Evolutionary conservation across 2,113 vertebrate species (phyloP).

Genomic region (Smithornis capensis): DNA sequence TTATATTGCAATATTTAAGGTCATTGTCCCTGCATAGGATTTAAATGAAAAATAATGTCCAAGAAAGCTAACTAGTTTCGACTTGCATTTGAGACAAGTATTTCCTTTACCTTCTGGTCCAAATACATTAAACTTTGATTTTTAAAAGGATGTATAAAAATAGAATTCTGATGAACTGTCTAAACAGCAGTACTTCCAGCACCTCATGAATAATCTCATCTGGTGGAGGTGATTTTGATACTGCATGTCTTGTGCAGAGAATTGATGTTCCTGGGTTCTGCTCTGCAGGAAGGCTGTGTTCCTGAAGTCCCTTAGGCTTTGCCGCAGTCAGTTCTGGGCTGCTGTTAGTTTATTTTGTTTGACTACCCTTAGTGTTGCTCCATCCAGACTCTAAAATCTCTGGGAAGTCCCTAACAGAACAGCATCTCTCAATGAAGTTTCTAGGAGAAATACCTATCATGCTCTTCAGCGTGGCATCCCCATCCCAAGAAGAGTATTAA

Average conservation of each 20-base stretch:
- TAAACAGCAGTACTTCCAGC: background rate
- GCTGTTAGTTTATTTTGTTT: background rate
- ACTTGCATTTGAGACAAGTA: background rate
- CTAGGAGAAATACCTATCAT: background rate
- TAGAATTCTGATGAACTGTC: background rate
- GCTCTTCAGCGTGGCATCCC: background rate
- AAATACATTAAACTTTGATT: slow-evolving; percentile 12
- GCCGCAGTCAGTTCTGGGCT: background rate
- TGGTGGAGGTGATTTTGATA: background rate
- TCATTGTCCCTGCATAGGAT: background rate
- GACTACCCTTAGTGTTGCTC: background rate
- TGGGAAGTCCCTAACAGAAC: background rate
- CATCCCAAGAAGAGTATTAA: background rate
- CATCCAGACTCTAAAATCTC: background rate
- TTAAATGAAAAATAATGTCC: background rate
- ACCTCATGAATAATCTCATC: background rate
- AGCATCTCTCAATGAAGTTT: background rate
- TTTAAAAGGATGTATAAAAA: background rate
- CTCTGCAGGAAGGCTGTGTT: background rate
- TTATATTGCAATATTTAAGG: background rate
- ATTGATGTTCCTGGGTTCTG: background rate
- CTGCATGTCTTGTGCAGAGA: background rate
- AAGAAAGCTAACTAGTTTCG: background rate
- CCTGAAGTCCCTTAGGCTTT: background rate
- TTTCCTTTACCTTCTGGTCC: background rate